Conservation (phyloP, 2,888 invertebrate genomes). For the Phymatocera aterrima region DNA sequence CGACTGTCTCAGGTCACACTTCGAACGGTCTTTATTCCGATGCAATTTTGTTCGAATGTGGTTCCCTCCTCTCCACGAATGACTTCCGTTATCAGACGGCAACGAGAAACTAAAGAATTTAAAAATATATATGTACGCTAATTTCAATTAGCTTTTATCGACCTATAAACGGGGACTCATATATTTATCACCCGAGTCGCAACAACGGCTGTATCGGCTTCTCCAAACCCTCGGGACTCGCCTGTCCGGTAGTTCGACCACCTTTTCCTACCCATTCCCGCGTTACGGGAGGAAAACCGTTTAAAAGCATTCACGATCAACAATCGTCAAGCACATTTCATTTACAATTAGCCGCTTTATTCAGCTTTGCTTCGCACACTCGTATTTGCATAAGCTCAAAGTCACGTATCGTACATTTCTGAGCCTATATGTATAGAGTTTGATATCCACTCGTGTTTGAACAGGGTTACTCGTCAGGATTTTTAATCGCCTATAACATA, state of each 20-base stretch:
- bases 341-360: background rate
- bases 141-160: background rate
- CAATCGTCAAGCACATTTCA: background rate
- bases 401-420: conserved; percentile 18
- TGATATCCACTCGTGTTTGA: no score
- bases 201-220: background rate
- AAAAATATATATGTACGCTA: background rate
- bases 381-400: conserved; percentile 19
- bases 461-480: conserved; percentile 19
- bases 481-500: background rate
- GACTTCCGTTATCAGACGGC: no score
- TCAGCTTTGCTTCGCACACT: background rate
- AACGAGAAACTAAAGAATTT: no score
- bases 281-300: background rate
- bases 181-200: background rate
- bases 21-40: background rate
- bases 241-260: background rate
- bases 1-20: background rate
- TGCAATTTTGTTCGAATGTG: background rate
- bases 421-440: no score
- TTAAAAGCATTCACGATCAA: background rate
- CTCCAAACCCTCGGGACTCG: background rate
- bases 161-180: background rate
- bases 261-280: background rate
- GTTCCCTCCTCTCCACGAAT: no score